These are phyloP conservation scores for Zaprionus camerounensis DNA, from an alignment of 1,140 invertebrate genomes.

Conservation along the genomic window DNA sequence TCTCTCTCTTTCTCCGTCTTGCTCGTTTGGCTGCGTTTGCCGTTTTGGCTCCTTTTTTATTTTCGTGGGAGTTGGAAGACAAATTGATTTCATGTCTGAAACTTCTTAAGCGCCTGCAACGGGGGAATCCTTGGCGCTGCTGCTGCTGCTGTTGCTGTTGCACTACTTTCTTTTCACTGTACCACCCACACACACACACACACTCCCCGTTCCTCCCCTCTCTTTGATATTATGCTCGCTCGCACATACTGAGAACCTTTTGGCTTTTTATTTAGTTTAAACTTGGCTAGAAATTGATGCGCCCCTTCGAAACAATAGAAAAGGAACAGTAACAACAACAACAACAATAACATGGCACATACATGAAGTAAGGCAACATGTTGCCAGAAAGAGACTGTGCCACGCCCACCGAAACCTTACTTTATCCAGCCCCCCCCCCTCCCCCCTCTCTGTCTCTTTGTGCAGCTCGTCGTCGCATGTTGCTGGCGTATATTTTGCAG, in stretches of 20 bases:
- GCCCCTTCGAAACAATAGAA: constrained; percentile 67
- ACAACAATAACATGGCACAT: constrained; percentile 26
- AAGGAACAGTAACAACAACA: constrained; percentile 32
- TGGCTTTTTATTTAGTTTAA: constrained; percentile 55
- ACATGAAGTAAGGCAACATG: constrained; percentile 66
- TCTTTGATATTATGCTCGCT: constrained; percentile 63
- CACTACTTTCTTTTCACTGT: constrained; percentile 14
- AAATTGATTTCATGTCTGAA: constrained; percentile 83
- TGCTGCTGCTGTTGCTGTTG: constrained; percentile 38
- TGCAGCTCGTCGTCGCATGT: constrained; percentile 63
- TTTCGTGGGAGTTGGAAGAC: constrained; percentile 81
- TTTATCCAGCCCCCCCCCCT: not conserved
- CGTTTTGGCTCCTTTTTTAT: constrained; percentile 68
- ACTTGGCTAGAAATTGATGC: constrained; percentile 79
- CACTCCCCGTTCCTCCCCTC: constrained; percentile 24
- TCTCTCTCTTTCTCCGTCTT: not conserved
- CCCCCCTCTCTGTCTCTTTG: not conserved
- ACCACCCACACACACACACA: constrained; percentile 39
- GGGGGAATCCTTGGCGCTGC: constrained; percentile 63
- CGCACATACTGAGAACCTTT: constrained; percentile 1
- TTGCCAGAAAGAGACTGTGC: constrained; percentile 50
- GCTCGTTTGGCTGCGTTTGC: constrained; percentile 41
- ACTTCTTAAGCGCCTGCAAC: constrained; percentile 78
- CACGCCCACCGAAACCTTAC: constrained; percentile 16
- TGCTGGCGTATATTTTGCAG: constrained; percentile 68